A percentile compares a stretch with the other conserved stretches of the same genome.
Evolutionary conservation across 2,113 vertebrate species (phyloP).

Genomic region (Apeltes quadracus): DNA sequence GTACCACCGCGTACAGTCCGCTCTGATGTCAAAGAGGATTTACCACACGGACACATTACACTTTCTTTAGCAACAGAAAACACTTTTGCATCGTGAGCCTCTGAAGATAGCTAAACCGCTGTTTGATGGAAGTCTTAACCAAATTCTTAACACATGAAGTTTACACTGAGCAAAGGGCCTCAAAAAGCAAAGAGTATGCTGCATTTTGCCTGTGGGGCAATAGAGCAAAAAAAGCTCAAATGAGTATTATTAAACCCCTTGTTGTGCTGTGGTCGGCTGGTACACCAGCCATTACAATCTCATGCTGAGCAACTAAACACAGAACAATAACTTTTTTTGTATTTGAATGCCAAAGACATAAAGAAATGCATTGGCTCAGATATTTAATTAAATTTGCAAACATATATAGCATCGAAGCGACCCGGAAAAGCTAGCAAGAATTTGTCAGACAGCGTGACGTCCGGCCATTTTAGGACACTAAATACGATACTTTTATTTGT

Average conservation of each 20-base stretch:
- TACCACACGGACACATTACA: conserved; percentile 56
- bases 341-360: neutral
- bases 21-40: conserved; percentile 73
- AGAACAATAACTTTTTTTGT: neutral
- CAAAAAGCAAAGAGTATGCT: neutral
- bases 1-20: conserved; percentile 70
- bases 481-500: neutral
- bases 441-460: neutral
- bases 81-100: conserved; percentile 34
- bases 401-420: neutral
- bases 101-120: conserved; percentile 41
- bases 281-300: conserved; percentile 12
- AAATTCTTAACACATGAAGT: conserved; percentile 19
- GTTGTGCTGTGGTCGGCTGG: conserved; percentile 20
- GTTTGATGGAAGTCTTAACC: conserved; percentile 41
- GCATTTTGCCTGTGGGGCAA: neutral
- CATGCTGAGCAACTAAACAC: conserved; percentile 8
- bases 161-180: conserved; percentile 8
- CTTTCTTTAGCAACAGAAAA: conserved; percentile 63
- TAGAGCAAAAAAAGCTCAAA: neutral
- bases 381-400: neutral
- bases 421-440: conserved; percentile 5
- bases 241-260: conserved; percentile 18
- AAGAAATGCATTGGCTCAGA: neutral
- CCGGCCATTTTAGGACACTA: neutral